Percentiles rank a stretch among this genome's conserved stretches.
These are phyloP conservation scores for Intellagama lesueurii DNA, from an alignment of 2,797 vertebrate genomes.

Conservation along the genomic window DNA sequence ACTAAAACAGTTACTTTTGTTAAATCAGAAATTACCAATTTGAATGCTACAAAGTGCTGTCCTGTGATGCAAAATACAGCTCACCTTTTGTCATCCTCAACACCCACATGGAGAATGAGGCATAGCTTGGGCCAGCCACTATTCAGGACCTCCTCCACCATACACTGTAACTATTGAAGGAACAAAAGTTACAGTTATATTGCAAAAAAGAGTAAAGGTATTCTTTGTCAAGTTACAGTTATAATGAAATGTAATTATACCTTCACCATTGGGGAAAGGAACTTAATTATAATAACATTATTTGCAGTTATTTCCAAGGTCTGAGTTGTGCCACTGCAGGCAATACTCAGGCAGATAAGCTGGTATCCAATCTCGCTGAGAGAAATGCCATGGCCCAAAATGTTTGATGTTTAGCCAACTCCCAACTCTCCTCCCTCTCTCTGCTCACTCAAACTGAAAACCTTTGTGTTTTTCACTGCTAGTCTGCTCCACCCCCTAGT, in stretches of 20 bases:
- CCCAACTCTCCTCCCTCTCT: neutral
- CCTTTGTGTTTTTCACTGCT: neutral
- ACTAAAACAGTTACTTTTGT: neutral
- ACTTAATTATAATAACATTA: neutral
- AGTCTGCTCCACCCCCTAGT: conserved; percentile 4
- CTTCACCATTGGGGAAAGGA: neutral
- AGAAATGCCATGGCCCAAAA: neutral
- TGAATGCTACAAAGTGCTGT: neutral
- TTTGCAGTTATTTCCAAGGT: neutral
- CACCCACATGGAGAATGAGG: neutral
- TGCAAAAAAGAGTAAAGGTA: neutral
- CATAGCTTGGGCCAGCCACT: neutral
- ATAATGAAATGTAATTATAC: neutral
- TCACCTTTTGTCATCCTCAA: neutral
- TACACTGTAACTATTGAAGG: neutral
- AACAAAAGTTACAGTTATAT: neutral
- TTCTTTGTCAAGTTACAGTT: neutral
- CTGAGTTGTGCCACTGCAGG: neutral
- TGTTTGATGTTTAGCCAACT: neutral
- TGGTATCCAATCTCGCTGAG: neutral
- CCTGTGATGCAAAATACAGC: neutral
- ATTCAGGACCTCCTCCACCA: neutral
- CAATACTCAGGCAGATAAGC: neutral
- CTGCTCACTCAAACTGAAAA: neutral
- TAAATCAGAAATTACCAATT: neutral